Percentiles rank a stretch among this genome's conserved stretches.
Conservation (phyloP, 2,113 vertebrate genomes). For the Ciconia boyciana region DNA sequence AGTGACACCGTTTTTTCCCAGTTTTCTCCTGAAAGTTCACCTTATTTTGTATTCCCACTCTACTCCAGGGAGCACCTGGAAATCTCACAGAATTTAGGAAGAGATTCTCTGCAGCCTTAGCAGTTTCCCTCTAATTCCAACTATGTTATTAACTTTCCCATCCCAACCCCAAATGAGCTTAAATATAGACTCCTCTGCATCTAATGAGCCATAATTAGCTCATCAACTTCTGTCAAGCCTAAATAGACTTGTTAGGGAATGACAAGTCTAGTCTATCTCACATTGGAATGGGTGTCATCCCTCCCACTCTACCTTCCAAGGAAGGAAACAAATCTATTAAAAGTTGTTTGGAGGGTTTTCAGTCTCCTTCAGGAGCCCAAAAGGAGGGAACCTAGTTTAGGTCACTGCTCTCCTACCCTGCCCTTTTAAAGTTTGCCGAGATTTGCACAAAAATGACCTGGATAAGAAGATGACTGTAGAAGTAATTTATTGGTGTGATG, state of each 20-base stretch:
- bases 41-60: not conserved
- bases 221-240: slow-evolving; percentile 19
- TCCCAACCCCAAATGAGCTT: not conserved
- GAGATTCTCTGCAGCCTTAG: not conserved
- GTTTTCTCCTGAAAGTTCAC: not conserved
- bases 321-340: not conserved
- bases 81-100: not conserved
- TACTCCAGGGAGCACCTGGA: not conserved
- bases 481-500: not conserved
- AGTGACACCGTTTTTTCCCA: not conserved
- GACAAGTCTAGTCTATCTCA: not conserved
- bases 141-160: not conserved
- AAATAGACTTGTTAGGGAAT: slow-evolving; percentile 28
- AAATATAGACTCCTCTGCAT: slow-evolving; percentile 7
- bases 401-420: not conserved
- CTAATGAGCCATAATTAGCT: slow-evolving; percentile 31
- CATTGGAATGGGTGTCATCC: not conserved
- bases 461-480: not conserved
- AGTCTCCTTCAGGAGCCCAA: not conserved
- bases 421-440: not conserved
- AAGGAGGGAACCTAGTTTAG: not conserved
- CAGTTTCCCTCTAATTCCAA: not conserved
- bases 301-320: not conserved
- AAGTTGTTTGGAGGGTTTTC: not conserved
- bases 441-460: not conserved